phyloP scores from a whole-genome alignment of 1,140 invertebrate genomes.

The Parapsyche elsis region DNA sequence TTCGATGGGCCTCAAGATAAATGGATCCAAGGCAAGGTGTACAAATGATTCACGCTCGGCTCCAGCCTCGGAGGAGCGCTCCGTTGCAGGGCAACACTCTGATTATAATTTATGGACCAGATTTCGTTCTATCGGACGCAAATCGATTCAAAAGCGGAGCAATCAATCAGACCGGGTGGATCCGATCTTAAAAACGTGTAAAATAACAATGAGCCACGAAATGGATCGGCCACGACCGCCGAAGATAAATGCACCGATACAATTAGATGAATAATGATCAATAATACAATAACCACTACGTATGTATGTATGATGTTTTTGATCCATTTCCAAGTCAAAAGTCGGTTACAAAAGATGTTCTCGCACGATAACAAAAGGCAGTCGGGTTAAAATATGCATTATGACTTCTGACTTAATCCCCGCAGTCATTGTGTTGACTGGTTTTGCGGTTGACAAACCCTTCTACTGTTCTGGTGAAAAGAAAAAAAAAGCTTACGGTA shows the following conservation, averaged over 20 bases:
- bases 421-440: constrained; percentile 44
- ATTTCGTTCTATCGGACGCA: constrained; percentile 52
- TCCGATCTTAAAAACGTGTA: constrained; percentile 36
- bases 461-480: constrained; percentile 1
- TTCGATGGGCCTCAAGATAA: constrained; percentile 54
- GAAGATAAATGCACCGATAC: constrained; percentile 10
- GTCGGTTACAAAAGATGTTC: no score
- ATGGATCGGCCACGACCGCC: background rate
- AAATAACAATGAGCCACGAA: constrained; percentile 22
- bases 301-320: background rate
- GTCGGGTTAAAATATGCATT: constrained; percentile 47
- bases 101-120: constrained; percentile 55
- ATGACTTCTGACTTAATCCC: constrained; percentile 54
- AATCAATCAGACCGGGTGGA: constrained; percentile 24
- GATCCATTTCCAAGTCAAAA: background rate
- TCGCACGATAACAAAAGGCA: background rate
- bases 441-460: constrained; percentile 47
- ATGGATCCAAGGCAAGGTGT: constrained; percentile 50
- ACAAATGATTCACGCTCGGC: constrained; percentile 54
- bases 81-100: constrained; percentile 31
- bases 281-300: background rate
- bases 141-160: constrained; percentile 41
- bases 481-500: background rate
- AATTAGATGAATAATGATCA: background rate
- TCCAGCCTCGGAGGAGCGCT: background rate